These are phyloP conservation scores for Gymnogyps californianus DNA, from an alignment of 2,113 vertebrate genomes.

Conservation along the genomic window DNA sequence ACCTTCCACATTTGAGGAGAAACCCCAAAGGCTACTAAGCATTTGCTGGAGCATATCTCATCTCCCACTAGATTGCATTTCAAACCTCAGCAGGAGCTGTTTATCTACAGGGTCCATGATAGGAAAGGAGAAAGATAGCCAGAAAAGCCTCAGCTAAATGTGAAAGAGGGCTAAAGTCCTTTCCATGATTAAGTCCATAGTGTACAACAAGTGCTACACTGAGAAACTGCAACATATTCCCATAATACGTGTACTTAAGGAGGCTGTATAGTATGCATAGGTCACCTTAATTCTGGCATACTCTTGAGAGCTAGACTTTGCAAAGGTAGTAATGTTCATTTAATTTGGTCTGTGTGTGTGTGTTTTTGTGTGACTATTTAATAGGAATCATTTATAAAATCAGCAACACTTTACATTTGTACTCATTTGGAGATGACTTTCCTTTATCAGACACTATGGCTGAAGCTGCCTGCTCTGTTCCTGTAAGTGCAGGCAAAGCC, in stretches of 20 bases:
- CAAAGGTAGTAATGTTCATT: background rate
- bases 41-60: background rate
- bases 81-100: background rate
- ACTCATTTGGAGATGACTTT: background rate
- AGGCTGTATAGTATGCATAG: background rate
- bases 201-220: background rate
- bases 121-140: background rate
- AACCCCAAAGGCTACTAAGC: background rate
- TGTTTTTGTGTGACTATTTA: background rate
- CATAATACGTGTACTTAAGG: accelerated
- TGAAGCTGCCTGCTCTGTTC: background rate
- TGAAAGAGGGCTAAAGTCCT: background rate
- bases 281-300: background rate
- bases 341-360: background rate
- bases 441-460: background rate
- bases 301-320: background rate
- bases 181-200: background rate
- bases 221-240: background rate
- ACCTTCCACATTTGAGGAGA: background rate
- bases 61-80: background rate
- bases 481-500: background rate
- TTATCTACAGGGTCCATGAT: background rate
- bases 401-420: background rate
- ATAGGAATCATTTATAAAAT: background rate
- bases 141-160: background rate